Percentiles rank a stretch among this genome's conserved stretches.
These are phyloP conservation scores for Leucozona laternaria DNA, from an alignment of 2,888 invertebrate species.

Conservation along the genomic window DNA sequence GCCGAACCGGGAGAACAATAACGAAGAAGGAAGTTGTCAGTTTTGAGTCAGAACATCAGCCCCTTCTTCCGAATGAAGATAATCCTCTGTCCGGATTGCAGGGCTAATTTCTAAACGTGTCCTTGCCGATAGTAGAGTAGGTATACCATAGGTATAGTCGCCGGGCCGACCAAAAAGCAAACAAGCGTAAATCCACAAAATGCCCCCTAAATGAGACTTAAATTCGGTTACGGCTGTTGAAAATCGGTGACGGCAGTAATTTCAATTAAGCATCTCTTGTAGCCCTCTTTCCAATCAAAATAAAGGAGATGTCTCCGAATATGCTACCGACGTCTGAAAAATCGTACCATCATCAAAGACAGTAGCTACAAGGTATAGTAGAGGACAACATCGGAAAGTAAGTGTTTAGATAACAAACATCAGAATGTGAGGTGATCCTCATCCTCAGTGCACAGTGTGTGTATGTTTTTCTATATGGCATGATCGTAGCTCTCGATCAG, in stretches of 20 bases:
- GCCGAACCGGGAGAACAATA: conserved; percentile 36
- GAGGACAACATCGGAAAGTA: conserved; percentile 36
- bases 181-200: conserved; percentile 83
- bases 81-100: conserved; percentile 67
- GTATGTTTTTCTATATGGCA: conserved; percentile 56
- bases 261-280: conserved; percentile 81
- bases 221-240: conserved; percentile 80
- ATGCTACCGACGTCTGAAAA: conserved; percentile 1
- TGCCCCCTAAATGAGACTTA: conserved; percentile 84
- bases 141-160: neutral
- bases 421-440: conserved; percentile 44
- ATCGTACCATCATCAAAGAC: conserved; percentile 21
- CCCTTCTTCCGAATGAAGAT: conserved; percentile 57
- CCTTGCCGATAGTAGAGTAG: neutral
- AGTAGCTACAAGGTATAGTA: too few species aligned
- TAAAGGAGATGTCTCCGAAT: conserved; percentile 25
- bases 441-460: conserved; percentile 15
- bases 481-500: conserved; percentile 66
- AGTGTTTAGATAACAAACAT: conserved; percentile 63
- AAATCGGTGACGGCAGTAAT: conserved; percentile 78
- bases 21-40: conserved; percentile 77
- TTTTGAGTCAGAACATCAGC: conserved; percentile 43
- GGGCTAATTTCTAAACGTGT: conserved; percentile 65
- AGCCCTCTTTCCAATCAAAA: conserved; percentile 73
- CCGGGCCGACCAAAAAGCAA: conserved; percentile 73